phyloP scores from a whole-genome alignment of 2,888 invertebrate species.

The Cantharis nigra region DNA sequence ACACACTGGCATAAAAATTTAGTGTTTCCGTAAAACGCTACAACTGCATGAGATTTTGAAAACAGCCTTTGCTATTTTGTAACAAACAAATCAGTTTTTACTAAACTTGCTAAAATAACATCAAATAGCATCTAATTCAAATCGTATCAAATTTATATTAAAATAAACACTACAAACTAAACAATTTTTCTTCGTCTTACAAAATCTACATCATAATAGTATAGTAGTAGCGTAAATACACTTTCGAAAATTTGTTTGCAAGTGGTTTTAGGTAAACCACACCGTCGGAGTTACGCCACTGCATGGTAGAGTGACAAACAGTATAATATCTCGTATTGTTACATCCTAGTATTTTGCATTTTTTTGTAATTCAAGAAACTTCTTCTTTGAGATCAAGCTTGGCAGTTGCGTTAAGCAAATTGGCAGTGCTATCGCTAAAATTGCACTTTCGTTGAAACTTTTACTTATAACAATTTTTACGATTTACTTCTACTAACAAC shows the following conservation, averaged over 20 bases:
- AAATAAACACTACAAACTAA: neutral
- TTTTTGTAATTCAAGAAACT: neutral
- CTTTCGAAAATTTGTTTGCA: neutral
- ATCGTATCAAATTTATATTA: neutral
- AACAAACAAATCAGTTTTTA: neutral
- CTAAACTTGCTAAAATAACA: neutral
- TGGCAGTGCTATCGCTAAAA: conserved; percentile 27
- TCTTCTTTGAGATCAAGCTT: conserved; percentile 22
- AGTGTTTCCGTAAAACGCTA: neutral
- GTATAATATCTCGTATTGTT: neutral
- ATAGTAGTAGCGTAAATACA: neutral
- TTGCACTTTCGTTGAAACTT: conserved; percentile 16
- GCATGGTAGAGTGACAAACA: neutral
- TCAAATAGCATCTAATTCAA: neutral
- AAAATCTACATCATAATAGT: neutral
- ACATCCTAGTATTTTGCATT: neutral
- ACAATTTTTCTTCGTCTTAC: neutral
- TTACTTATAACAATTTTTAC: neutral
- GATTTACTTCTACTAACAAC: neutral
- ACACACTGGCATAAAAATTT: neutral
- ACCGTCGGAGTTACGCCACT: neutral
- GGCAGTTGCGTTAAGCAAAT: conserved; percentile 22
- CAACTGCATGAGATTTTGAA: neutral
- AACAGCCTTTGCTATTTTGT: neutral
- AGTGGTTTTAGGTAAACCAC: neutral